A percentile compares a stretch with the other conserved stretches of the same genome.
Conservation (phyloP, 2,797 vertebrate species). For the Cichlasoma orientale region DNA sequence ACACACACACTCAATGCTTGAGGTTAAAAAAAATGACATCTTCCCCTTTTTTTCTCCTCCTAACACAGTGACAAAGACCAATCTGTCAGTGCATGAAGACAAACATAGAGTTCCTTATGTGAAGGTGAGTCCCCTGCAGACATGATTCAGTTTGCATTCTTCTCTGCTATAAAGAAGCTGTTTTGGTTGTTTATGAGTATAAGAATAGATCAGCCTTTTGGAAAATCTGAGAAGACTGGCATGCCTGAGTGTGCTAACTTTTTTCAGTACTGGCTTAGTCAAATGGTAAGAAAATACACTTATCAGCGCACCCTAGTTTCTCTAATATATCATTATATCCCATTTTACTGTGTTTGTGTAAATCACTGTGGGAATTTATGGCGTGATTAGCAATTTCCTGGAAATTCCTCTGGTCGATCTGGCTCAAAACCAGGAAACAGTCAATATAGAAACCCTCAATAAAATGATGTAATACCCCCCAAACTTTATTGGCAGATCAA, state of each 20-base stretch:
- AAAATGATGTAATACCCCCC: too few relatives aligned
- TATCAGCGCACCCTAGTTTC: neutral
- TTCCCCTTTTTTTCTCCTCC: conserved; percentile 22
- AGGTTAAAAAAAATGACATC: conserved; percentile 33
- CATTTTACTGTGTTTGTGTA: neutral
- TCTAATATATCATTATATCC: neutral
- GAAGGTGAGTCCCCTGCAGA: conserved; percentile 83
- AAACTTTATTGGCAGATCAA: neutral
- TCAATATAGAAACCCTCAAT: neutral
- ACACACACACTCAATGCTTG: conserved; percentile 1
- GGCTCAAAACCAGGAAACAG: neutral
- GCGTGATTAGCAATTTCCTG: too few relatives aligned
- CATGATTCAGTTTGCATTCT: conserved; percentile 3
- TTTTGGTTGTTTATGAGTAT: neutral
- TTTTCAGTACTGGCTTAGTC: neutral
- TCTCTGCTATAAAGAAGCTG: neutral
- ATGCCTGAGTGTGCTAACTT: neutral
- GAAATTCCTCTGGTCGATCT: neutral
- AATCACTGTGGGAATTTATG: neutral
- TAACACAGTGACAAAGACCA: conserved; percentile 91
- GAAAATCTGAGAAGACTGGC: neutral
- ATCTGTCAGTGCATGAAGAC: conserved; percentile 94
- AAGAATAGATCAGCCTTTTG: neutral
- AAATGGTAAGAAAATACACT: neutral
- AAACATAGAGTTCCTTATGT: conserved; percentile 95